Evolutionary conservation across 1,140 invertebrate species (phyloP), one percentile per base, ranked within the genome.

Genomic region (Chrysomallon squamiferum): DNA sequence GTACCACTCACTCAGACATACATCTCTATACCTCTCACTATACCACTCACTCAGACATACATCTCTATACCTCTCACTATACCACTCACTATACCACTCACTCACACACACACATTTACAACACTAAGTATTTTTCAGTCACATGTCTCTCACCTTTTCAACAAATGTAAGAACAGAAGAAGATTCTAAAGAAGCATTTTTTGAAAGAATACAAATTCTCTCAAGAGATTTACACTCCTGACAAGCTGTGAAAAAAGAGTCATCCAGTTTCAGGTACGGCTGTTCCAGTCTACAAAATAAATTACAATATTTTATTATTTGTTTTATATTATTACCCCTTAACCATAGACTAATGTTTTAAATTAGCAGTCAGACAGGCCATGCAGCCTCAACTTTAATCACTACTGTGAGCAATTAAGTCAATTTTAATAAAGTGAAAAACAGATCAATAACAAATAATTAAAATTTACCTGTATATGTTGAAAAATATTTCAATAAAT

Each of bases 231-330:
- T 20, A 45, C 65, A 62, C 27, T 59, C 30, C 6, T 38, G 33
- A 59, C 60, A 66, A 11, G 66, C 59, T 18, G 56, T n/a, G 58
- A 64, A 74, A 61, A 74, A 72, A 13, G 29, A 50, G 11, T 72
- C 65, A 56, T 72, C 62, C 49, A 74, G 43, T 27, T 68, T 66
- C 33, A 74, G 15, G 38, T 61, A 52, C 11, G 64, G 62, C 41
- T 74, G 73, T 32, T 74, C 73, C 33, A 74, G 58, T 50, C 72
- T 74, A 59, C 25, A 50, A 27, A 50, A 22, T 7, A 27, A 50
- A 22, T 22, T 9, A 50, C 25, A 50, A 20, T 43, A 43, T n/a
- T 43, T 43, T 43, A 43, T 43, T 43, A 43, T 11, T 43, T 11
- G n/a, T n/a, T 11, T 11, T n/a, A n/a, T n/a, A 11, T 11, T n/a